Evolutionary conservation across 2,797 vertebrate species (phyloP).

Genomic region (Sebastes hopkinsi): DNA sequence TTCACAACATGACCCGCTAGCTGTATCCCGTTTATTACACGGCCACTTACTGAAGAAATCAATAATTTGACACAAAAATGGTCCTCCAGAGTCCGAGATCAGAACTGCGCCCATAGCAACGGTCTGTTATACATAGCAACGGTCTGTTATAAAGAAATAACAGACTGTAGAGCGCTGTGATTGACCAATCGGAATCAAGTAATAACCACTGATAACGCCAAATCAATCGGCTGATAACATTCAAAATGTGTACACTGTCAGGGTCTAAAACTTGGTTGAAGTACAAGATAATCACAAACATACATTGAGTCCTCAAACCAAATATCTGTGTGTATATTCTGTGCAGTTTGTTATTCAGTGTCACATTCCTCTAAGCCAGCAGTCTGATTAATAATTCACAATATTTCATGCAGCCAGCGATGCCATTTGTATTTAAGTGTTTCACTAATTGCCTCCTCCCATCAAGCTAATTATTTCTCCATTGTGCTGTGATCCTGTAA

Average conservation of each 20-base stretch:
- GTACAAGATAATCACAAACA: not conserved
- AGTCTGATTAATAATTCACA: constrained; percentile 55
- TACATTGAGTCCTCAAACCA: not conserved
- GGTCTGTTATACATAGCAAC: no score
- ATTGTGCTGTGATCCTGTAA: constrained; percentile 69
- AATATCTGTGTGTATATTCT: not conserved
- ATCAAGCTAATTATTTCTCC: constrained; percentile 67
- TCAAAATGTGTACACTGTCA: not conserved
- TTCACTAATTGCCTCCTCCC: constrained; percentile 68
- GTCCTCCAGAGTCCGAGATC: no score
- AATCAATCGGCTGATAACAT: not conserved
- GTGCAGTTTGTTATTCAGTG: constrained; percentile 30
- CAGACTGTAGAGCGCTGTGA: no score
- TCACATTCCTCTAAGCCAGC: constrained; percentile 17
- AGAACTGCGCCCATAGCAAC: no score
- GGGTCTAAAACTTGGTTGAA: not conserved
- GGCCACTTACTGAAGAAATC: no score
- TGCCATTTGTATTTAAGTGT: constrained; percentile 62
- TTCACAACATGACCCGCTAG: no score
- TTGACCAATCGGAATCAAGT: not conserved
- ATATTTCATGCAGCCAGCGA: constrained; percentile 38
- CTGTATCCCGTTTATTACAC: no score
- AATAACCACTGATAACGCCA: not conserved
- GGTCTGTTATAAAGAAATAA: no score
- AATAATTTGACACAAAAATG: no score